A percentile compares a stretch with the other conserved stretches of the same genome.
phyloP scores from a whole-genome alignment of 2,113 vertebrate genomes.

The Fregetta grallaria region DNA sequence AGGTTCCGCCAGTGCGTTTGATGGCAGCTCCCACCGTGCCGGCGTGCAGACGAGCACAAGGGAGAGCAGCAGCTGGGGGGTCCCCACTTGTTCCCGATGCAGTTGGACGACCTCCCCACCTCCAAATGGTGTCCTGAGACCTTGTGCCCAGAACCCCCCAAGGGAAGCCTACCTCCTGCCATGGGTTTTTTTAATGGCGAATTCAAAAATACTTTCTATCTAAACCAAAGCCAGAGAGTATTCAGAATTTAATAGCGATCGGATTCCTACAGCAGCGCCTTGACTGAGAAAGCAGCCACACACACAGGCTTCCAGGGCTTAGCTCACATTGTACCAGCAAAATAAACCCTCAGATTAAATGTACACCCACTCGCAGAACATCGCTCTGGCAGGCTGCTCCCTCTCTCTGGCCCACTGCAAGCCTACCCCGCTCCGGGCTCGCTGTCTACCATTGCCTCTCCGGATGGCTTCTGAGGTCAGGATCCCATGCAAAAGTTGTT shows the following conservation, averaged over 20 bases:
- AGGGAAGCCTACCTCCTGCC: neutral
- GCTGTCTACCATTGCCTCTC: neutral
- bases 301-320: neutral
- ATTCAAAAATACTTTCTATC: neutral
- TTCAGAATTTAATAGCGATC: neutral
- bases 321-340: neutral
- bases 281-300: neutral
- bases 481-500: neutral
- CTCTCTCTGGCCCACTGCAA: accelerated
- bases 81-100: neutral
- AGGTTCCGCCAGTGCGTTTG: neutral
- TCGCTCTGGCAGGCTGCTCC: neutral
- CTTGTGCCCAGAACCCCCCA: neutral
- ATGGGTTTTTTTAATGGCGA: accelerated
- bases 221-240: neutral
- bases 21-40: neutral
- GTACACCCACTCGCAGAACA: neutral
- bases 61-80: neutral
- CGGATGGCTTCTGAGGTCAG: neutral
- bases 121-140: neutral
- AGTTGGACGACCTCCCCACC: neutral
- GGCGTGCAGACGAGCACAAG: accelerated
- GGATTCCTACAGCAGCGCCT: neutral
- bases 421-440: neutral
- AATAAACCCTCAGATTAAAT: neutral